Evolutionary conservation across 1,140 invertebrate species (phyloP).

Genomic region (Matsumurasca onukii): DNA sequence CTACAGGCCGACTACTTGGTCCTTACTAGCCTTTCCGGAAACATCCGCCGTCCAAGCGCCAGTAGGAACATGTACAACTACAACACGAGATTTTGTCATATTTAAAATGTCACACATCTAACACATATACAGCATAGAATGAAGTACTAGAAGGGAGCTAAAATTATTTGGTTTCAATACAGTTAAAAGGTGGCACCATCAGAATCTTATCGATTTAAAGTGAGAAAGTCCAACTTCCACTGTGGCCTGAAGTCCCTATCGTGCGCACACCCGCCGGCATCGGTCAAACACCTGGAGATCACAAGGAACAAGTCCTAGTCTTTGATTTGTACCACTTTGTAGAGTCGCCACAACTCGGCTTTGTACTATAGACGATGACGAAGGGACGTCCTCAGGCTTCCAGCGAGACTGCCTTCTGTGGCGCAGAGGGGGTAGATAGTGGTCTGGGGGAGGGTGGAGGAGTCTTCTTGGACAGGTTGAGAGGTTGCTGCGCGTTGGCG

Average conservation of each 20-base stretch:
- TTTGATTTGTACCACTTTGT: constrained; percentile 43
- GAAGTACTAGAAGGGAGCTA: constrained; percentile 44
- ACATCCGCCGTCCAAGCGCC: constrained; percentile 15
- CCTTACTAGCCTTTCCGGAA: constrained; percentile 22
- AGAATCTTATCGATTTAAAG: constrained; percentile 37
- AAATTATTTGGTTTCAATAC: constrained; percentile 66
- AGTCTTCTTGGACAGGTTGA: constrained; percentile 87
- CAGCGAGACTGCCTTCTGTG: constrained; percentile 56
- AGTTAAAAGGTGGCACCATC: constrained; percentile 52
- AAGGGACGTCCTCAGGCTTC: constrained; percentile 53
- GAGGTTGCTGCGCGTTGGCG: constrained; percentile 69
- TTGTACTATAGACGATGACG: constrained; percentile 42
- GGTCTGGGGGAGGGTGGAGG: constrained; percentile 72
- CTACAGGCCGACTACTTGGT: constrained; percentile 27
- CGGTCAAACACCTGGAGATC: constrained; percentile 40
- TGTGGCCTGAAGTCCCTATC: not conserved
- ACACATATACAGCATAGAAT: constrained; percentile 44
- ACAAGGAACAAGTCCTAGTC: constrained; percentile 37
- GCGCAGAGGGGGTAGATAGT: constrained; percentile 45
- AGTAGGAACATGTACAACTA: constrained; percentile 38
- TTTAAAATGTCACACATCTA: constrained; percentile 38
- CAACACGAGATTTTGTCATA: constrained; percentile 35
- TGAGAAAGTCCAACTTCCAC: constrained; percentile 12
- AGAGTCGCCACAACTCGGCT: constrained; percentile 34
- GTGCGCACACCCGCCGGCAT: constrained; percentile 16